Base-by-base conservation (phyloP, 1,140 invertebrate genomes). In the Holcopasites calliopsidis region DNA sequence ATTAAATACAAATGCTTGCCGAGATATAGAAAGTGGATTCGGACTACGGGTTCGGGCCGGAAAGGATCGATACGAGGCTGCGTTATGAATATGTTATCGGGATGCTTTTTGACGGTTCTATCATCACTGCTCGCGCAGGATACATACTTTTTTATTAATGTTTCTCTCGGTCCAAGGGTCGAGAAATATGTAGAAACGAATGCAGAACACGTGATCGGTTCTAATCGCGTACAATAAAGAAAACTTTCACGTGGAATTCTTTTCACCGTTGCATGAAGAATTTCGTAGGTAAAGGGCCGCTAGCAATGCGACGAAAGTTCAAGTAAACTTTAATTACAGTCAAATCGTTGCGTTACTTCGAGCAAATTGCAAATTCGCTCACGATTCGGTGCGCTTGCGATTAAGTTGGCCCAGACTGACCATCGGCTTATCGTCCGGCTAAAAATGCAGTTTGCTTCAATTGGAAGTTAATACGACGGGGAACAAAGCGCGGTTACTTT, bases 41-140 rank as follows among this genome's bases (percentile, higher is more conserved):
- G 38, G 57, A 60, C 33, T 38, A 0, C 33, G 13, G 38, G n/a
- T 33, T 5, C 35, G 10, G n/a, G 21, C 40, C 16, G 16, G n/a
- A n/a, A 6, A 13, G 18, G 60, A 62, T 62, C 40, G 26, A 44
- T 44, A 31, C 16, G 18, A 44, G 38, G 16, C 42, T 62, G 18
- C 40, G 60, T 62, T 62, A 62, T 62, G 60, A 64, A 64, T 64
- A 47, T 44, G 16, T 64, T 42, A 64, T 28, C 60, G 4, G n/a
- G 40, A 64, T 47, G 42, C 40, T 64, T 62, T 64, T 47, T 44
- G 49, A 23, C 7, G 60, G 23, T 47, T 26, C 18, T 18, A 13
- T 28, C 40, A 26, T 8, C 11, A 5, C 7, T 31, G 26, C 60
- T 33, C 40, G 13, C 60, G 60, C 4, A 31, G 31, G 28, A 10